phyloP scores from a whole-genome alignment of 35 echinoderm and acorn worm species.

The Ophiothrix spiculata region DNA sequence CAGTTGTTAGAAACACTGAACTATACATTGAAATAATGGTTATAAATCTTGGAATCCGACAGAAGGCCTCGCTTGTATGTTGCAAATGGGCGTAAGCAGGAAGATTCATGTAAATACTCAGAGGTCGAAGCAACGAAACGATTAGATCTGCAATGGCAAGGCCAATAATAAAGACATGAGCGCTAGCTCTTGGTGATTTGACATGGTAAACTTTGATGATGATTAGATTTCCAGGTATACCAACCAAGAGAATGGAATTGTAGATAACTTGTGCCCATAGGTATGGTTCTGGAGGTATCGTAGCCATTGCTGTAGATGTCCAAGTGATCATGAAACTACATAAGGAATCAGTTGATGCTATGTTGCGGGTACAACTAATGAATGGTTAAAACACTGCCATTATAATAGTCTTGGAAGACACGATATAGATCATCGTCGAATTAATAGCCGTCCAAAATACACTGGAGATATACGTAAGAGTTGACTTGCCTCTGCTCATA shows the following conservation, averaged over 20 bases:
- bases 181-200: conserved; percentile 1
- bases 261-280: neutral
- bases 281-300: neutral
- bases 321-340: too few species aligned
- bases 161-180: conserved; percentile 53
- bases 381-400: too few species aligned
- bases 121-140: conserved; percentile 17
- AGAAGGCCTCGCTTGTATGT: conserved; percentile 25
- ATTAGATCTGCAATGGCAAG: conserved; percentile 43
- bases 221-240: neutral
- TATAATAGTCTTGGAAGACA: too few species aligned
- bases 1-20: conserved; percentile 26
- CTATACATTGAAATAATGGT: neutral
- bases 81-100: neutral
- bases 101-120: conserved; percentile 2
- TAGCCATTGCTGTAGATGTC: neutral
- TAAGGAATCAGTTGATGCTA: too few species aligned
- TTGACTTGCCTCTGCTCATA: too few species aligned
- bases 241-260: neutral
- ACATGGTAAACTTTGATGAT: neutral
- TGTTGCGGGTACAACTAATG: too few species aligned
- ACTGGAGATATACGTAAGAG: too few species aligned
- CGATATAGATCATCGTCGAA: too few species aligned
- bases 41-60: conserved; percentile 7
- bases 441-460: too few species aligned